Evolutionary conservation across 2,888 invertebrate genomes (phyloP), one percentile per base, ranked within the genome.

Genomic region (Poecilobothrus nobilitatus): DNA sequence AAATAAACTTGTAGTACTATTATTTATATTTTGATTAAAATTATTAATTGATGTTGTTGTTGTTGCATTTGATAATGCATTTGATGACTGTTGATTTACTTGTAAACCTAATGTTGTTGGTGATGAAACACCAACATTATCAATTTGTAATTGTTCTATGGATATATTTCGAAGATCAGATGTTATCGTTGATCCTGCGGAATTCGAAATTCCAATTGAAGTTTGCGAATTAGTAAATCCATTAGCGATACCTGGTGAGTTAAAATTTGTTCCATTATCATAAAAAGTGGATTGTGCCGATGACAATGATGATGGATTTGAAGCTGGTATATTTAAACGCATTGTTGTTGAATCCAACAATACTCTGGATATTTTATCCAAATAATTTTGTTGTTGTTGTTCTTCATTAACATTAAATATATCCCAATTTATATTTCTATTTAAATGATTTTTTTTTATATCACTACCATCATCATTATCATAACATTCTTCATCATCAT

Each of bases 281-380:
- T 10, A 37, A 2, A 41, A 3, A 41, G 1, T 15, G 15, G 41
- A 41, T 12, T 41, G 12, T 6, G 4, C 1, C 1, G 62, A 21
- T 62, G 21, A 5, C 4, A 15, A 20, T 21, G 21, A 20, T 8
- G 21, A 7, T 21, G 62, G 9, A 21, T 20, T 21, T 12, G 27
- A 22, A 12, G 27, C 63, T 27, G 63, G 63, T 27, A 63, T 27
- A 27, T 63, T 63, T 63, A 63, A 63, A 27, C 63, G 63, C 63
- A 63, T 63, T 63, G 63, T 63, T 62, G 62, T 62, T 21, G 7
- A 5, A 21, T 21, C 12, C 62, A 21, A 21, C 63, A 27, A 63
- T 27, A 27, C 63, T 63, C 18, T 22, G 3, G 22, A 10, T 8
- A 9, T 27, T 22, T 27, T 27, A 9, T 22, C 27, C 22, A 27